Evolutionary conservation across 2,888 invertebrate genomes (phyloP).

Genomic region (Scaptodrosophila latifasciaeformis): DNA sequence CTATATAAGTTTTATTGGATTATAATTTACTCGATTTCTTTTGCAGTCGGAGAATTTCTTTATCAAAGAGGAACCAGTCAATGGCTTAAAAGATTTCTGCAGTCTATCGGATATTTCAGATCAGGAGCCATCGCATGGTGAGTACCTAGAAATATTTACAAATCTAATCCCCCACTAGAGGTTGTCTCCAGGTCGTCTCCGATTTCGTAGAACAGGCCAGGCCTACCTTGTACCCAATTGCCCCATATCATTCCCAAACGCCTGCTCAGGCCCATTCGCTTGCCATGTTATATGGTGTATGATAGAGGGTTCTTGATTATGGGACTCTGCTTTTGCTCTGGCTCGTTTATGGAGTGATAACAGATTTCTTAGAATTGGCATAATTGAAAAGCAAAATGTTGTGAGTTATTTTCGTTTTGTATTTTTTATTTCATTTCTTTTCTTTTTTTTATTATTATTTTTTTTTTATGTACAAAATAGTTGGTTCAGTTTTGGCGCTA

Average conservation of each 20-base stretch:
- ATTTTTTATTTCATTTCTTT: too few species aligned
- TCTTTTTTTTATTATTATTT: neutral
- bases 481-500: conserved; percentile 4
- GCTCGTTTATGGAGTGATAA: conserved; percentile 48
- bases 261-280: conserved; percentile 10
- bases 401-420: too few species aligned
- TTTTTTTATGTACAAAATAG: neutral
- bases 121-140: conserved; percentile 91
- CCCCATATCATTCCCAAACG: too few species aligned
- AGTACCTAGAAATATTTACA: too few species aligned
- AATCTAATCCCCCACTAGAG: too few species aligned
- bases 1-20: too few species aligned
- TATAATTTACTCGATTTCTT: too few species aligned
- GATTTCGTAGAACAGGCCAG: too few species aligned
- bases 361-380: conserved; percentile 57
- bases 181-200: too few species aligned
- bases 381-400: conserved; percentile 56
- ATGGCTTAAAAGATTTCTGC: conserved; percentile 82
- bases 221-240: too few species aligned
- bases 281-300: neutral
- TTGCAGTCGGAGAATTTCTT: conserved; percentile 70
- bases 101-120: conserved; percentile 93
- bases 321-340: conserved; percentile 3
- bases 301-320: neutral
- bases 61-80: conserved; percentile 77